A percentile compares a stretch with the other conserved stretches of the same genome.
Conservation (phyloP, 2,888 invertebrate genomes). For the Dryobotodes eremita region DNA sequence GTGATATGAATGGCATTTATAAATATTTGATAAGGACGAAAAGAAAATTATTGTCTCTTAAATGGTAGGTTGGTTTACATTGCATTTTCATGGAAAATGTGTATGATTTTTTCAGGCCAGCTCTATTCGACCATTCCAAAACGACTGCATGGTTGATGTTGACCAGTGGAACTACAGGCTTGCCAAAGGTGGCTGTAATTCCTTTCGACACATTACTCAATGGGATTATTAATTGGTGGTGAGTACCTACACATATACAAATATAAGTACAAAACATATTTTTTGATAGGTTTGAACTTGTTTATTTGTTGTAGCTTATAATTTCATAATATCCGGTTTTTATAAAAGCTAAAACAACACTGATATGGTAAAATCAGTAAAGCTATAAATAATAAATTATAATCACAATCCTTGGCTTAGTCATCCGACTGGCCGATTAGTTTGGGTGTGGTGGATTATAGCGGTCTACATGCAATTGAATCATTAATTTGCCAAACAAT, state of each 20-base stretch:
- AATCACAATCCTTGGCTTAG: slow-evolving; percentile 49
- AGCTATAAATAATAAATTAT: slow-evolving; percentile 41
- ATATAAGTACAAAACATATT: background rate
- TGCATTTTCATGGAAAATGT: slow-evolving; percentile 13
- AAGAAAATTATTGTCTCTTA: background rate
- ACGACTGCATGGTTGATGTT: slow-evolving; percentile 76
- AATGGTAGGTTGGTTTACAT: background rate
- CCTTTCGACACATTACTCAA: slow-evolving; percentile 73
- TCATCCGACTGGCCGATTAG: slow-evolving; percentile 35
- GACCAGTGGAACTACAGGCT: slow-evolving; percentile 80
- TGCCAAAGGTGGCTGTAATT: slow-evolving; percentile 75
- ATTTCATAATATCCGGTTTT: background rate
- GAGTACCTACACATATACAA: slow-evolving; percentile 36
- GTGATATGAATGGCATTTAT: slow-evolving; percentile 6
- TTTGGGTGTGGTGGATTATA: slow-evolving; percentile 43
- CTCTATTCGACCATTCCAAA: slow-evolving; percentile 72
- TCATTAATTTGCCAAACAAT: slow-evolving; percentile 46
- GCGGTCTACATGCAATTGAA: slow-evolving; percentile 46
- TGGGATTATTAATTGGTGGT: slow-evolving; percentile 76
- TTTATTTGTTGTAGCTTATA: slow-evolving; percentile 2
- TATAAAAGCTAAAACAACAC: background rate
- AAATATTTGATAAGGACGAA: background rate
- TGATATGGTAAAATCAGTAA: slow-evolving; percentile 22
- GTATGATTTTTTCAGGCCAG: slow-evolving; percentile 71
- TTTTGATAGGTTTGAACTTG: background rate